phyloP scores from a whole-genome alignment of 30 jellyfish, hydroid and myxozoan genomes.

The Pelagia noctiluca region DNA sequence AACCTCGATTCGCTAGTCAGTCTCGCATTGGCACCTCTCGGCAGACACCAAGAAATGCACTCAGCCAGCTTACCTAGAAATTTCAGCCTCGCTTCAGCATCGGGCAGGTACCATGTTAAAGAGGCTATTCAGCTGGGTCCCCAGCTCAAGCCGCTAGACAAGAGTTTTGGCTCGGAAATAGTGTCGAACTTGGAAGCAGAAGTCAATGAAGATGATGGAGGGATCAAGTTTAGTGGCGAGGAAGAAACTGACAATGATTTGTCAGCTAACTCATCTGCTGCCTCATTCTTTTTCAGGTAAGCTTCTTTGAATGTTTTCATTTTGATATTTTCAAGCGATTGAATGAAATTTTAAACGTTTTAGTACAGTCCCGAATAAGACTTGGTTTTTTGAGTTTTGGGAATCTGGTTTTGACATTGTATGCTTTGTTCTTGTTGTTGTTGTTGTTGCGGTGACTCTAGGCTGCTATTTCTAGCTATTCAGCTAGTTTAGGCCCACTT shows the following conservation, averaged over 20 bases:
- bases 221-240: neutral
- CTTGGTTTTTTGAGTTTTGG: no score
- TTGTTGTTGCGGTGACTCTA: no score
- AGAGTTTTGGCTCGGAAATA: slow-evolving; percentile 36
- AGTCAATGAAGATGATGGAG: slow-evolving; percentile 7
- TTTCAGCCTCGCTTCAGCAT: slow-evolving; percentile 44
- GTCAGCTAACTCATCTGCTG: slow-evolving; percentile 72
- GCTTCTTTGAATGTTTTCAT: no score
- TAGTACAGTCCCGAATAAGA: no score
- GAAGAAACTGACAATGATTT: slow-evolving; percentile 52
- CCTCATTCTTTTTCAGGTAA: slow-evolving; percentile 90
- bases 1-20: slow-evolving; percentile 58
- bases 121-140: neutral
- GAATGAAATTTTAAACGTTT: no score
- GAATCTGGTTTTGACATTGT: no score
- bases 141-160: slow-evolving; percentile 18
- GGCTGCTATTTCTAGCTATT: no score
- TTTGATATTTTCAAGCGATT: no score
- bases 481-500: no score
- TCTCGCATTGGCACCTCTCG: slow-evolving; percentile 74
- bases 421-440: no score
- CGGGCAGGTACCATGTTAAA: neutral
- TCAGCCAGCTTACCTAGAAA: slow-evolving; percentile 74
- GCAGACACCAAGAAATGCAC: slow-evolving; percentile 58
- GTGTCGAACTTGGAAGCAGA: slow-evolving; percentile 8